Evolutionary conservation across 2,113 vertebrate genomes (phyloP).

Genomic region (Acanthisitta chloris): DNA sequence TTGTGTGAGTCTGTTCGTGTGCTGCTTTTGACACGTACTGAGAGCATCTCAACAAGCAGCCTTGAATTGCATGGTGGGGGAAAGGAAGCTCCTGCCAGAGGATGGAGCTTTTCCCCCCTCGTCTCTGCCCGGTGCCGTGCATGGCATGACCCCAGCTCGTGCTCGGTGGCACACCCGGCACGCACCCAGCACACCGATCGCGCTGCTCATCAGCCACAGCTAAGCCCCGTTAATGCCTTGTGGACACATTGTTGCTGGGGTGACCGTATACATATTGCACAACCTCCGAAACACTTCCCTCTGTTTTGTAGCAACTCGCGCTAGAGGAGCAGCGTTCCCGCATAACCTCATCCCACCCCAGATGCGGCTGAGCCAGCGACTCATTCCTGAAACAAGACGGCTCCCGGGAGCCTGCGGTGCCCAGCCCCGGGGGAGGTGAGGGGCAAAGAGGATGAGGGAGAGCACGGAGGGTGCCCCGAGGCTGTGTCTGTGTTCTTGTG

Average conservation of each 20-base stretch:
- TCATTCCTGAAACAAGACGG: neutral
- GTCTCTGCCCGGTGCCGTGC: neutral
- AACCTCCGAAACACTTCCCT: slow-evolving; percentile 37
- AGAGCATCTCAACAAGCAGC: neutral
- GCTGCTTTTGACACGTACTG: neutral
- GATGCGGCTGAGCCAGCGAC: neutral
- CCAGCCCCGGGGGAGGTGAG: neutral
- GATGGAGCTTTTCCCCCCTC: rapidly evolving
- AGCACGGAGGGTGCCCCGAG: neutral
- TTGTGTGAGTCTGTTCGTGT: neutral
- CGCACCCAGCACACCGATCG: neutral
- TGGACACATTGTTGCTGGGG: slow-evolving; percentile 9
- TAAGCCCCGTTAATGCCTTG: neutral
- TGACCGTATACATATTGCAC: slow-evolving; percentile 47
- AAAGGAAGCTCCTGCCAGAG: neutral
- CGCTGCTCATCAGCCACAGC: neutral
- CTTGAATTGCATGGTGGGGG: neutral
- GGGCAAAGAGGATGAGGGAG: neutral
- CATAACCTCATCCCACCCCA: slow-evolving; percentile 26
- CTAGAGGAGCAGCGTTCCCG: neutral
- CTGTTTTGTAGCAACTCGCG: slow-evolving; percentile 58
- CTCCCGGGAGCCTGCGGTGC: neutral
- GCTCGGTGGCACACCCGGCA: neutral
- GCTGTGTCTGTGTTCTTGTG: neutral
- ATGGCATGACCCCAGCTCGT: neutral